Base-by-base conservation (phyloP, 2,888 invertebrate genomes). In the Nemotelus nigrinus region DNA sequence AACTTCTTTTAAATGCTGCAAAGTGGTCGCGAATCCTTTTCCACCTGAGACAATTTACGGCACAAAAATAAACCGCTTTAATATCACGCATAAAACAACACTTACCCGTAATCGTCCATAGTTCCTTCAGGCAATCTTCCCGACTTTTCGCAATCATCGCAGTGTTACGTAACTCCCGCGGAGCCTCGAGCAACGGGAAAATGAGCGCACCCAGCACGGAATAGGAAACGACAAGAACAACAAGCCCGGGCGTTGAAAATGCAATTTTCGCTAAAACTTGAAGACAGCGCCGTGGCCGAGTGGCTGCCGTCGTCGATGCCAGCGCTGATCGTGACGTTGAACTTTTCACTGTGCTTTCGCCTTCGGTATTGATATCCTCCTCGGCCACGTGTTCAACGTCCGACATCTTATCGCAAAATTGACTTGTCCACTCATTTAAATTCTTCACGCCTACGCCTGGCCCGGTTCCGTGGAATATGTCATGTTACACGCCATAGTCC, bases 51-150 rank as follows among this genome's bases (percentile, higher is more conserved):
- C 25, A 0, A 25, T 25, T 25, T 25, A 25, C 25, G 25, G 25
- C 25, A 25, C 25, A 25, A 25, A 25, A 25, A 25, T 25, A 25
- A 25, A 25, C 25, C 25, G 25, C 25, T 25, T 25, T 25, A 25
- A 25, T 25, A 25, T 25, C 25, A 25, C 25, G 25, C 25, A 25
- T 25, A 25, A 25, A 25, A 25, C 25, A 0, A 25, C 44, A 80
- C 90, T 88, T 83, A 93, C 94, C 93, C 90, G 94, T 94, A 82
- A 94, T 93, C 80, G 92, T 91, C 93, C 94, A 94, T 10, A 94
- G 89, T 84, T 94, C 93, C 81, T 90, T 90, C 81, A 93, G 85
- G 82, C 93, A 93, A 85, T 92, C 92, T 82, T 91, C 91, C 48
- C 92, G 89, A 79, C 91, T 91, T 81, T 90, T 88, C 82, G 90